phyloP scores from a whole-genome alignment of 2,797 vertebrate species.

The Bryconaethiops microstoma region DNA sequence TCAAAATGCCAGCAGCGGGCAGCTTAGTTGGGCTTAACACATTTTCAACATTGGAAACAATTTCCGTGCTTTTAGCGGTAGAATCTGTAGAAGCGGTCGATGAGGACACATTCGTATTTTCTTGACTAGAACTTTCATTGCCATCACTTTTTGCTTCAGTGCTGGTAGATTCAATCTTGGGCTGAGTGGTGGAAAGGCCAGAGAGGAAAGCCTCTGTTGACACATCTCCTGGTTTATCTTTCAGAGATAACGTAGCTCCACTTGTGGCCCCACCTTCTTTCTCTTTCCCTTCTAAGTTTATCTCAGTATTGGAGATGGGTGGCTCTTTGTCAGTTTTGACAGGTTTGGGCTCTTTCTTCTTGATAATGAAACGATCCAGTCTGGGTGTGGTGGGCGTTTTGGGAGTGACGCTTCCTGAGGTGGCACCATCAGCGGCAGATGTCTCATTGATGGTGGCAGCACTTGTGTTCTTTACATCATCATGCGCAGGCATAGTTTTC shows the following conservation, averaged over 20 bases:
- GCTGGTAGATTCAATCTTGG: constrained; percentile 66
- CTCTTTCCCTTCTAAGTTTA: constrained; percentile 60
- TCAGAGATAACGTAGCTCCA: constrained; percentile 80
- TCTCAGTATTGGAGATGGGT: constrained; percentile 60
- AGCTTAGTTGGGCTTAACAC: constrained; percentile 77
- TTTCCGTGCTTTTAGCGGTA: constrained; percentile 65
- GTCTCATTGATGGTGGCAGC: constrained; percentile 70
- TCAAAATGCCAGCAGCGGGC: constrained; percentile 84
- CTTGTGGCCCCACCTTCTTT: constrained; percentile 67
- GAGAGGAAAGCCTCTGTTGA: constrained; percentile 92
- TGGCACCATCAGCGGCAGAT: constrained; percentile 56
- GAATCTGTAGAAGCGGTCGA: constrained; percentile 58
- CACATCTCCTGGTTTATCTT: constrained; percentile 93
- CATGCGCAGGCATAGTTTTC: constrained; percentile 75
- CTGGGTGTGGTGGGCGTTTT: constrained; percentile 73
- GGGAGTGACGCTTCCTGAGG: constrained; percentile 62
- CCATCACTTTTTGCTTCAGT: constrained; percentile 64
- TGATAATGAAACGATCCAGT: constrained; percentile 79
- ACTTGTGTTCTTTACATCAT: constrained; percentile 79
- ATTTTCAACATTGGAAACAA: constrained; percentile 48
- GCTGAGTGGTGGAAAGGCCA: constrained; percentile 76
- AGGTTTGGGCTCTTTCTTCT: constrained; percentile 78
- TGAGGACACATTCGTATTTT: constrained; percentile 61
- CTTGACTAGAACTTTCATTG: constrained; percentile 62
- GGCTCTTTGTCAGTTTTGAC: constrained; percentile 66